A percentile compares a stretch with the other conserved stretches of the same genome.
These are phyloP conservation scores for Scolanthus callimorphus DNA, from an alignment of 92 coral and sea anemone genomes.

Conservation along the genomic window DNA sequence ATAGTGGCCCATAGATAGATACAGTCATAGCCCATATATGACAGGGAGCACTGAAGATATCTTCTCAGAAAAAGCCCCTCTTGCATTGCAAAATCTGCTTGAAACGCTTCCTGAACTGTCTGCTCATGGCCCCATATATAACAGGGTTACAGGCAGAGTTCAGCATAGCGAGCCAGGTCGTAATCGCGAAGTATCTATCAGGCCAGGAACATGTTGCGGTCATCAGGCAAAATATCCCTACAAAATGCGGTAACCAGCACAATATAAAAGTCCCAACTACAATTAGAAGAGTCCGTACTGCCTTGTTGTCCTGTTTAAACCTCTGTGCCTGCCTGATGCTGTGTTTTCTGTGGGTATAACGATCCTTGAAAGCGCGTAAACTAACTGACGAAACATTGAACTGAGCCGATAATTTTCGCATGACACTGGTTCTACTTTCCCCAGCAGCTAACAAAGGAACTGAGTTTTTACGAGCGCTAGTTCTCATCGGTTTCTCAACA, in stretches of 20 bases:
- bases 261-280: constrained; percentile 74
- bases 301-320: constrained; percentile 70
- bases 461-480: too few relatives aligned
- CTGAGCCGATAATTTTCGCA: constrained; percentile 17
- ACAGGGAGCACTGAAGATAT: too few relatives aligned
- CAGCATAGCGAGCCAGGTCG: constrained; percentile 88
- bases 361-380: too few relatives aligned
- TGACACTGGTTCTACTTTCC: too few relatives aligned
- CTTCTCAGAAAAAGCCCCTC: constrained; percentile 65
- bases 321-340: too few relatives aligned
- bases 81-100: constrained; percentile 70
- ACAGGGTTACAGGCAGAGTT: constrained; percentile 91
- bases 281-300: constrained; percentile 70
- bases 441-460: too few relatives aligned
- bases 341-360: too few relatives aligned
- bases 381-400: too few relatives aligned
- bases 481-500: too few relatives aligned
- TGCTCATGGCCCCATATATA: constrained; percentile 83
- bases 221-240: constrained; percentile 77
- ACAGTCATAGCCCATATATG: too few relatives aligned
- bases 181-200: constrained; percentile 65
- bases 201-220: constrained; percentile 60
- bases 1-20: too few relatives aligned
- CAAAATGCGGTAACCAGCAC: constrained; percentile 82
- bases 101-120: constrained; percentile 79